A percentile compares a stretch with the other conserved stretches of the same genome.
phyloP scores from a whole-genome alignment of 2,797 vertebrate species.

The Psittacula echo region DNA sequence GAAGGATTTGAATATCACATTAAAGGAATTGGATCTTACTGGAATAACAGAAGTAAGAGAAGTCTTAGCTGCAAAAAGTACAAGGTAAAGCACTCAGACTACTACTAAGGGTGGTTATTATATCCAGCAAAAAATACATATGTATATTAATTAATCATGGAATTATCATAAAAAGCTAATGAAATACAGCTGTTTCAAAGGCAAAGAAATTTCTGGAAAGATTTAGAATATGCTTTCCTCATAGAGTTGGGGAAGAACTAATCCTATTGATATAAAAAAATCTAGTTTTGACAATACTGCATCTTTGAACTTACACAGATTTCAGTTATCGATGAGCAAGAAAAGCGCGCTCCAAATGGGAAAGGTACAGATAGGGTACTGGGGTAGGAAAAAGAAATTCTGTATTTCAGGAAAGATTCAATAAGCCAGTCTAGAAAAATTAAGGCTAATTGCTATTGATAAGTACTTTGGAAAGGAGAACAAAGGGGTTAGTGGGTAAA shows the following conservation, averaged over 20 bases:
- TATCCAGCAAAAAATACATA: not conserved
- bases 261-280: not conserved
- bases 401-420: not conserved
- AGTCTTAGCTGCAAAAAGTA: not conserved
- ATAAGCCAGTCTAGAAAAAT: not conserved
- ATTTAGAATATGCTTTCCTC: not conserved
- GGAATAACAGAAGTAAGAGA: not conserved
- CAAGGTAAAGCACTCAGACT: not conserved
- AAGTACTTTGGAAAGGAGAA: not conserved
- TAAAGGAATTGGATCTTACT: not conserved
- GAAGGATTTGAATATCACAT: not conserved
- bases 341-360: not conserved
- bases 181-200: not conserved
- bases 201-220: not conserved
- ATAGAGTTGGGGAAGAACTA: not conserved
- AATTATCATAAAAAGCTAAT: not conserved
- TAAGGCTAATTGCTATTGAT: not conserved
- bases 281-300: not conserved
- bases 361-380: not conserved
- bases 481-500: not conserved
- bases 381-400: not conserved
- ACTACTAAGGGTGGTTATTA: not conserved
- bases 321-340: not conserved
- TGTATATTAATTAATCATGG: not conserved
- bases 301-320: not conserved